Evolutionary conservation across 2,888 invertebrate species (phyloP), one percentile per base, ranked within the genome.

Genomic region (Camptogramma bilineatum): DNA sequence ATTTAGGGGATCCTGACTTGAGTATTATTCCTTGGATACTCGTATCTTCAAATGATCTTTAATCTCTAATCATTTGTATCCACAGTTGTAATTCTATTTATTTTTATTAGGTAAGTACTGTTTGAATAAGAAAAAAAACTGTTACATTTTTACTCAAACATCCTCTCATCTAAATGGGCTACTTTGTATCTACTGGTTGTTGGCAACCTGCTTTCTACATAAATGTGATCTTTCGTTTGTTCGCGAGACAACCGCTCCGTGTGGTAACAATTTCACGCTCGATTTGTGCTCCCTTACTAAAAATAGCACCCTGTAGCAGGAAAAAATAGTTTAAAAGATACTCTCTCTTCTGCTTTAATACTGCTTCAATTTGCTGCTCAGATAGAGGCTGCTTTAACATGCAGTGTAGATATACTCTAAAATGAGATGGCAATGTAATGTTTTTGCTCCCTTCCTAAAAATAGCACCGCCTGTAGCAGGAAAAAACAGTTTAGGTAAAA

Each of bases 261-360:
- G 89, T 85, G 88, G 90, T 88, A 88, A 86, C 90, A 83, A 91
- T 90, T 91, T 90, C 88, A 90, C 90, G 90, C 84, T 90, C 90
- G 87, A 90, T 91, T 91, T 89, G 87, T 82, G 82, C 76, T 78
- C 82, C 79, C 80, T 83, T 81, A 86, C 85, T 86, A 85, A 86
- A 87, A 88, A 83, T 86, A 84, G 80, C 82, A 77, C 62, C 56
- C 63, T 62, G 52, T 59, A 47, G 48, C 28, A 31, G 62, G 62
- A 57, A 66, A 55, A 61, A 62, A 50, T 52, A 39, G 48, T 53
- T 61, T 51, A 21, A 34, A 18, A 34, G 47, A 50, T 50, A 50
- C 52, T 1, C 17, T 44, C 52, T 1, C 17, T 44, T 44, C 44
- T 44, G 16, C 16, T 17, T 31, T 17, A 53, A 21, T 44, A 44